Base-by-base conservation (phyloP, 2,113 vertebrate genomes). In the Microtus pennsylvanicus region DNA sequence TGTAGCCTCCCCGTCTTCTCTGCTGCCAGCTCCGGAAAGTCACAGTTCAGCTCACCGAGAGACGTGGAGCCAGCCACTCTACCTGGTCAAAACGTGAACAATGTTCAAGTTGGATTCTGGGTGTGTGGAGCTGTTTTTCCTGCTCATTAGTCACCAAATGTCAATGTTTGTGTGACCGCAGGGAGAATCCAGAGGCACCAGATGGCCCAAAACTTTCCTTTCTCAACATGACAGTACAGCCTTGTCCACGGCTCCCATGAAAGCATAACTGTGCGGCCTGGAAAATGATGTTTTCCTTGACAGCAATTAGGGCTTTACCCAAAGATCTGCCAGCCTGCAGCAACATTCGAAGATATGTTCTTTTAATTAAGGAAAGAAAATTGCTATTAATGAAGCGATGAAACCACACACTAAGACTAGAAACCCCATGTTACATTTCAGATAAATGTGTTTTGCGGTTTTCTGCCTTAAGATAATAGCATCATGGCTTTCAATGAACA, bases 271-370 rank as follows among this genome's bases (percentile, higher is more conserved):
- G 81, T 98, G 97, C 89, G 89, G 95, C 91, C 89, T 30, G 38
- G 95, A 95, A 97, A 98, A 96, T 93, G 77, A 75, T 97, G 94
- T 98, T 97, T 98, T 96, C 95, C 97, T 97, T 97, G 97, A 97
- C 96, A 94, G 95, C 69, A 97, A 97, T 94, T 96, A 96, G 47
- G 76, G 85, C 87, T 97, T 89, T 95, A 81, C 90, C 61, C 92
- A 94, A 96, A 97, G 95, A 69, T 90, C 94, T 96, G 78, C 85
- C 80, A 95, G 87, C 67, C 94, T 85, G 90, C 96, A 97, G 91
- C 83, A 97, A 97, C 82, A 93, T 96, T 96, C 92, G 72, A 92
- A 92, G 77, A 30, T 50, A 35, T 90, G 81, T 89, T 97, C 97
- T 97, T 94, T 26, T 72, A 97, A 89, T 90, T 93, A 94, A 90